phyloP scores from a whole-genome alignment of 1,140 invertebrate genomes.

The Heterodera carotae region DNA sequence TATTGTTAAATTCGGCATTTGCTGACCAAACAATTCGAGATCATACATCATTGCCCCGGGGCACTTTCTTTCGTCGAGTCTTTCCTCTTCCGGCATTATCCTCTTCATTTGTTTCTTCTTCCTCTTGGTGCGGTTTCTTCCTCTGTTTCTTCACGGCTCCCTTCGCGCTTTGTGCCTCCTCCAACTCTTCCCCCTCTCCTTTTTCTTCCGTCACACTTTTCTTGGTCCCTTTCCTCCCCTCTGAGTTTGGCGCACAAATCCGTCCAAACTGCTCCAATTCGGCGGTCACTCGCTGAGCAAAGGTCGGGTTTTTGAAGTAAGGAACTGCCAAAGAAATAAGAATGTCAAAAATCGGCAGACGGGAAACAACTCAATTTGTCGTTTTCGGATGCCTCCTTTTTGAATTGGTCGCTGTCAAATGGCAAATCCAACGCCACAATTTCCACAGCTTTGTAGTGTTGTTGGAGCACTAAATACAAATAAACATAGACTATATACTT shows the following conservation, averaged over 20 bases:
- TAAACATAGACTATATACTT: background rate
- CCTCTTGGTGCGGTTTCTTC: background rate
- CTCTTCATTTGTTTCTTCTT: too few species aligned
- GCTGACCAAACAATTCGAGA: too few species aligned
- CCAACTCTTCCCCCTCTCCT: too few species aligned
- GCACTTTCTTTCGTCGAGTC: too few species aligned
- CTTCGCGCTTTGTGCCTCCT: background rate
- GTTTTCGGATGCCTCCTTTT: constrained; percentile 21
- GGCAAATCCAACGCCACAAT: constrained; percentile 42
- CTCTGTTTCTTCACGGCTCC: constrained; percentile 23
- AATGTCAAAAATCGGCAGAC: background rate
- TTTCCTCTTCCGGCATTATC: too few species aligned
- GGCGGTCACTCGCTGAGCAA: constrained; percentile 16
- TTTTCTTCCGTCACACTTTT: background rate
- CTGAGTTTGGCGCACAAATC: background rate
- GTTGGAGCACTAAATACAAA: constrained; percentile 32
- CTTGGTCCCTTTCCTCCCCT: constrained; percentile 25
- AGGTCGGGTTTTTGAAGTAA: constrained; percentile 35
- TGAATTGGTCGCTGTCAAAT: constrained; percentile 24
- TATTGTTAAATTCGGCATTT: too few species aligned
- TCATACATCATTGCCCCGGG: too few species aligned
- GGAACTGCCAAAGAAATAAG: constrained; percentile 21
- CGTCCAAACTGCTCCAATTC: constrained; percentile 22
- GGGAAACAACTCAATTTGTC: constrained; percentile 36
- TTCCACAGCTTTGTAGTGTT: constrained; percentile 39